A percentile compares a stretch with the other conserved stretches of the same genome.
phyloP scores from a whole-genome alignment of 2,797 vertebrate species.

The Brachyrhaphis roseni region DNA sequence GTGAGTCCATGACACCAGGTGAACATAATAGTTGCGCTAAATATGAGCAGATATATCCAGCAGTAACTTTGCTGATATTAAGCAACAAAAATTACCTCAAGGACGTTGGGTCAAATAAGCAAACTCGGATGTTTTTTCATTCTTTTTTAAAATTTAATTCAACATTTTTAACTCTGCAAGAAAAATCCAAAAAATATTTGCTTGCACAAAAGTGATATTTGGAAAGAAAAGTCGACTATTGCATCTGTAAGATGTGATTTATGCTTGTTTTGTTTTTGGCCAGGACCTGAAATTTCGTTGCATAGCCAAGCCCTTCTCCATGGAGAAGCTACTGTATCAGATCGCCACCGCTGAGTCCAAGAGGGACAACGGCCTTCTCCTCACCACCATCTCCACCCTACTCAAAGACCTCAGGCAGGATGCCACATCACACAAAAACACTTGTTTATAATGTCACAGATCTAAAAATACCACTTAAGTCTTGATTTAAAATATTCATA shows the following conservation, averaged over 20 bases:
- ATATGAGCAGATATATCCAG: background rate
- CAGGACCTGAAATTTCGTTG: constrained; percentile 97
- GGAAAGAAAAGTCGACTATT: background rate
- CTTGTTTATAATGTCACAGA: background rate
- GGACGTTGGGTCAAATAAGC: background rate
- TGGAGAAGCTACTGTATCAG: constrained; percentile 99
- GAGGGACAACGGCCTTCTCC: constrained; percentile 93
- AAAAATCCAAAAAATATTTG: background rate
- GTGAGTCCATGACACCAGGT: constrained; percentile 73
- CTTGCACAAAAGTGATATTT: background rate
- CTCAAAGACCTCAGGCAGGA: constrained; percentile 97
- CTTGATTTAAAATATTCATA: background rate
- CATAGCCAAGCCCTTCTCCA: constrained; percentile 98
- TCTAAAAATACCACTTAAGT: background rate
- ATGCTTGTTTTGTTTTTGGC: background rate
- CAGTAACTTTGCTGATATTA: constrained; percentile 20
- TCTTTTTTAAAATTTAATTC: background rate
- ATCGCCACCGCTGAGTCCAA: constrained; percentile 96
- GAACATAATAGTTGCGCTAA: background rate
- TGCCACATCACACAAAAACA: background rate
- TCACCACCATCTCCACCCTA: constrained; percentile 93
- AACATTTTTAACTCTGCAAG: background rate
- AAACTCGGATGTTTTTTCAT: background rate
- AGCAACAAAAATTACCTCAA: background rate
- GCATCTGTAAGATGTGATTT: background rate